A percentile compares a stretch with the other conserved stretches of the same genome.
phyloP scores from a whole-genome alignment of 2,113 vertebrate species.

The Aegypius monachus region DNA sequence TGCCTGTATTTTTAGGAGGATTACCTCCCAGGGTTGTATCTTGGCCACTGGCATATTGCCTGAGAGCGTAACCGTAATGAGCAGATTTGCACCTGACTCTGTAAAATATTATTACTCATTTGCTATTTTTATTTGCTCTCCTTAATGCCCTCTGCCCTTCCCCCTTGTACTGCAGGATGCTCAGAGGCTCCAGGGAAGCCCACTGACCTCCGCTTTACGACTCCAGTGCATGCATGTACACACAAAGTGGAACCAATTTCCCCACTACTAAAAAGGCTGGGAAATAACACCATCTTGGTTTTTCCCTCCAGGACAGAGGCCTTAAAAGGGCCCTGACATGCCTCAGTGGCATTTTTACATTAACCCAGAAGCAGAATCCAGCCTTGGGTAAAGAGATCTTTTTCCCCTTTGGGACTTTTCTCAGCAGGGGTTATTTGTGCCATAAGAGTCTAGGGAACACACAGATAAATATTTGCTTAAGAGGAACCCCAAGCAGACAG shows the following conservation, averaged over 20 bases:
- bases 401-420: background rate
- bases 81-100: background rate
- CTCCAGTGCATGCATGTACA: background rate
- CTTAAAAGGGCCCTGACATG: background rate
- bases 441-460: background rate
- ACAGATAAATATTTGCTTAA: background rate
- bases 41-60: background rate
- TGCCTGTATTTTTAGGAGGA: background rate
- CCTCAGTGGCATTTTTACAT: background rate
- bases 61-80: background rate
- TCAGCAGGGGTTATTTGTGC: background rate
- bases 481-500: background rate
- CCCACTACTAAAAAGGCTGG: background rate
- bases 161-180: background rate
- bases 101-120: background rate
- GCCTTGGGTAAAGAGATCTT: background rate
- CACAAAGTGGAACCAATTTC: background rate
- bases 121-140: background rate
- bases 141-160: background rate
- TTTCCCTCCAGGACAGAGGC: background rate
- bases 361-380: background rate
- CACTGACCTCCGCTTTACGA: fast-evolving
- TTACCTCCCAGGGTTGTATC: background rate
- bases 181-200: background rate
- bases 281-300: background rate